These are phyloP conservation scores for Timema podura DNA, from an alignment of 2,888 invertebrate genomes.

Conservation along the genomic window DNA sequence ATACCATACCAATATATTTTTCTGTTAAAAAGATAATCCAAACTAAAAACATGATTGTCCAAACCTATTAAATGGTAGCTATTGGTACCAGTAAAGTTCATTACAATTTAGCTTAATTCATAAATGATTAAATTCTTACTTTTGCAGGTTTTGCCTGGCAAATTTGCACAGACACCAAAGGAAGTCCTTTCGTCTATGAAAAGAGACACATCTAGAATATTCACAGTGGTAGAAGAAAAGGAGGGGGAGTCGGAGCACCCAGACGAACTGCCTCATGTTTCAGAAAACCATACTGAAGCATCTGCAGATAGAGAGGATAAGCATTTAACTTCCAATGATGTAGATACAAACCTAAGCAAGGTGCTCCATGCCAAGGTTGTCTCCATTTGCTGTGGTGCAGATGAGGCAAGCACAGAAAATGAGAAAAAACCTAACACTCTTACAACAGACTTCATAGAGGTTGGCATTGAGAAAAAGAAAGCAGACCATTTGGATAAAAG, in stretches of 20 bases:
- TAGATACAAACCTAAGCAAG: conserved; percentile 49
- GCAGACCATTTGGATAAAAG: no score
- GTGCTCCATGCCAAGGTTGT: conserved; percentile 67
- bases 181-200: conserved; percentile 59
- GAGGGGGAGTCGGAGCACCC: conserved; percentile 33
- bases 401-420: not conserved
- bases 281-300: conserved; percentile 45
- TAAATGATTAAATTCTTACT: conserved; percentile 16
- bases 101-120: not conserved
- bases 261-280: conserved; percentile 41
- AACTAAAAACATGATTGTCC: no score
- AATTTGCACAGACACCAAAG: conserved; percentile 19
- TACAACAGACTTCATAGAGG: no score
- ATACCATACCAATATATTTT: no score
- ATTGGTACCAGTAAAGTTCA: no score
- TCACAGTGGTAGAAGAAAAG: conserved; percentile 78
- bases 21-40: no score
- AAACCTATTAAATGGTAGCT: no score
- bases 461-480: conserved; percentile 10
- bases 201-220: conserved; percentile 73
- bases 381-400: conserved; percentile 59
- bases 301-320: conserved; percentile 50
- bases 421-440: no score
- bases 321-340: no score
- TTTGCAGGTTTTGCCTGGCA: conserved; percentile 40